phyloP scores from a whole-genome alignment of 2,888 invertebrate genomes.

The Coenonympha arcania region DNA sequence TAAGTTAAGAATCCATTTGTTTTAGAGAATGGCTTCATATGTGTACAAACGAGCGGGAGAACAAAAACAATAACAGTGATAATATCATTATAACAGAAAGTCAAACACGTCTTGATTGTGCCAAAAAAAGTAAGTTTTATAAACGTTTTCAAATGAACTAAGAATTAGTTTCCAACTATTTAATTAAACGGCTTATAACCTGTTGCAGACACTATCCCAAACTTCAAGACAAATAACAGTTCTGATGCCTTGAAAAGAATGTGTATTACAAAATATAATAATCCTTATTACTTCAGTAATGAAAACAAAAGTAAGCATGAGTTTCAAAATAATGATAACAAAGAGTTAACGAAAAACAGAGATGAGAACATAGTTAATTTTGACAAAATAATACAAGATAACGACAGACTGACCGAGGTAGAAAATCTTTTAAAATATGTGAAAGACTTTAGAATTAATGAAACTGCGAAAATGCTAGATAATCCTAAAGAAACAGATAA shows the following conservation, averaged over 20 bases:
- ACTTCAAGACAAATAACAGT: neutral
- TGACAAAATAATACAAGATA: constrained; percentile 19
- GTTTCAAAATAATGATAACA: neutral
- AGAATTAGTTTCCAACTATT: no score
- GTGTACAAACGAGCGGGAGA: constrained; percentile 8
- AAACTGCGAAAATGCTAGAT: neutral
- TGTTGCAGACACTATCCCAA: neutral
- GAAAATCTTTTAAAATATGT: constrained; percentile 37
- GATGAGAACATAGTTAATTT: constrained; percentile 19
- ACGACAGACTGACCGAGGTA: constrained; percentile 28
- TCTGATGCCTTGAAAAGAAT: neutral
- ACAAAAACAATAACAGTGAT: constrained; percentile 2
- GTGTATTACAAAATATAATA: neutral
- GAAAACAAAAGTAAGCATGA: neutral
- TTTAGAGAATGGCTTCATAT: constrained; percentile 13
- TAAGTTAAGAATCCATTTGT: neutral
- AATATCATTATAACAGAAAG: neutral
- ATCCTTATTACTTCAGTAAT: neutral
- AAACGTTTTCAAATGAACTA: no score
- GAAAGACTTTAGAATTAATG: constrained; percentile 17
- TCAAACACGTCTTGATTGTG: no score
- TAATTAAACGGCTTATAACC: no score
- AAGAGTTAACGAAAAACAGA: neutral
- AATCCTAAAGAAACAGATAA: constrained; percentile 12
- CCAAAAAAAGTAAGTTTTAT: constrained; percentile 10